Evolutionary conservation across 2,888 invertebrate genomes (phyloP), one percentile per base, ranked within the genome.

Genomic region (Dusona sp.): DNA sequence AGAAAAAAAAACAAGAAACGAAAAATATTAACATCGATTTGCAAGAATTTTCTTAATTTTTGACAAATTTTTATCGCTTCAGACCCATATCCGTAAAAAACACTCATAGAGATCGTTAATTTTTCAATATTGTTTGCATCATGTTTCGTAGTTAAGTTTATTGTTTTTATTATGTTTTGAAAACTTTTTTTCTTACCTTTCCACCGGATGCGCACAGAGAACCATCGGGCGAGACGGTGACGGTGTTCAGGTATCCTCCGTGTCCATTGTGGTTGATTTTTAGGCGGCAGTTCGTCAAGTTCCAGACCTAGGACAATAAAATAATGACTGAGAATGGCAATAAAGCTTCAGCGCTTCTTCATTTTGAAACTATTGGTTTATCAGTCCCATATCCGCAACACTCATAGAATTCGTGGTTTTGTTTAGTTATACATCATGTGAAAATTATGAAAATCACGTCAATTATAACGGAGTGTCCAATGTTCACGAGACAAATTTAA

Each of bases 201-300:
- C 99, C 99, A 94, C 99, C 99, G 88, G 99, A 99, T n/a, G 99
- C 99, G 94, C 99, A 99, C 54, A 99, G 96, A 1, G 99, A 99
- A 92, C 99, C 99, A 95, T 99, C 99, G 91, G 99, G 99, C 70
- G 99, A 99, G 73, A 99, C 99, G 0, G 99, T 99, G 8, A 99
- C 99, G 48, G 99, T 98, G 95, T 99, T 99, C 94, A 99, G 95
- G 95, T 99, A 99, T 48, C 99, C 99, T 91, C 97, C 97, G 95
- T 99, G 99, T 82, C 99, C 99, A 93, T 97, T 96, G 94, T 99
- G 99, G 95, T 99, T 99, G 94, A 99, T 99, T 96, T 99, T 99
- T 94, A 99, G 96, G 94, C 98, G 98, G 96, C 99, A 99, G 95
- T 99, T 99, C 83, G 99, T 98, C 95, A 99, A 96, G 94, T 99